Base-by-base conservation (phyloP, 2,113 vertebrate genomes). In the human (Homo sapiens) region DNA sequence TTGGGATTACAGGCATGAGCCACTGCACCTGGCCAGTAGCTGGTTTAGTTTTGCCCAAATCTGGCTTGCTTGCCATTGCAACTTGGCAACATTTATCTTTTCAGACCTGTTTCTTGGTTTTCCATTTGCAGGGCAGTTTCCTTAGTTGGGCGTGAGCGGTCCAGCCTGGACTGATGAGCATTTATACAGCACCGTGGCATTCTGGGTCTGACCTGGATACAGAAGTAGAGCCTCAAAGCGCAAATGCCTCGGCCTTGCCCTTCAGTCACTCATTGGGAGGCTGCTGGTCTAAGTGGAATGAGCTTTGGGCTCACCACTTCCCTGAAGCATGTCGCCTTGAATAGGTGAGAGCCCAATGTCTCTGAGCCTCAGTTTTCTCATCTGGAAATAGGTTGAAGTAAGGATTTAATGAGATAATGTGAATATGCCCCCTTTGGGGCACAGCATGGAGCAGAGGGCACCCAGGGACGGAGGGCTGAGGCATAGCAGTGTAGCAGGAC, bases 301-400 rank as follows among this genome's bases (percentile, higher is more conserved):
- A 52, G 61, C 52, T 38, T 4, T 9, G 76, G 48, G 23, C 18
- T 55, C 18, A n/a, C 43, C 32, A 1, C 38, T 50, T 48, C 38
- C 27, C 43, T 48, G 73, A 10, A 12, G 30, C 12, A 1, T 2
- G 38, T 20, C 8, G 2, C 76, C 55, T 89, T 75, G 75, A 73
- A 18, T 66, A 48, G 45, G 66, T 78, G 27, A 66, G 89, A 40
- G 45, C n/a, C 48, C 75, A 3, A 18, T 32, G 35, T 70, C 38
- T 38, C 79, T 43, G 50, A n/a, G 23, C 57, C 61, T 86, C 3
- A 8, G 30, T 55, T 72, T 86, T 84, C 84, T 92, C n/a, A 50
- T 90, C 45, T 45, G 70, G 86, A 88, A 91, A 89, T 50, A n/a
- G 55, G 94, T 83, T 8, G 52, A 68, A 48, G 10, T 20, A 59